Evolutionary conservation across 2,888 invertebrate species (phyloP).

Genomic region (Drosophila colorata): DNA sequence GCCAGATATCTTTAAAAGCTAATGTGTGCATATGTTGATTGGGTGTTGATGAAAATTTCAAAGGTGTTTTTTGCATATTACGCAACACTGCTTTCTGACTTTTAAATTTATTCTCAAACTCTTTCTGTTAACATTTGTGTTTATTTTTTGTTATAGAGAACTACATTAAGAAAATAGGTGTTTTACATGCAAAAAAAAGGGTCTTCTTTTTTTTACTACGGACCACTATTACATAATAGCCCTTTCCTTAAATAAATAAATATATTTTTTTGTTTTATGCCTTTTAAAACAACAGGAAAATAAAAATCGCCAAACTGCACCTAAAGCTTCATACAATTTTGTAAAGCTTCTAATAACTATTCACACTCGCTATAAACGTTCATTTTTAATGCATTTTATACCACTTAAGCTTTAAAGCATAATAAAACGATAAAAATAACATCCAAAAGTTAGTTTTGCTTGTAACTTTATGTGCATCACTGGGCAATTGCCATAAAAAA

Average conservation of each 20-base stretch:
- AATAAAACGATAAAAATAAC: conserved; percentile 12
- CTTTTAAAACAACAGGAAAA: no score
- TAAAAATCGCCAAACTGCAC: no score
- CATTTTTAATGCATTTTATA: not conserved
- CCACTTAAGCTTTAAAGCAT: conserved; percentile 3
- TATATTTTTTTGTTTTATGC: not conserved
- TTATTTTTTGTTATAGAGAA: not conserved
- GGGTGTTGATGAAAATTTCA: conserved; percentile 1
- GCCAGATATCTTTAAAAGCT: not conserved
- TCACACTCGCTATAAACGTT: not conserved
- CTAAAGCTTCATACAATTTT: not conserved
- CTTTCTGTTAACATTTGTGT: not conserved
- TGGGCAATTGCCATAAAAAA: conserved; percentile 24
- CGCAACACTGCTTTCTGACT: not conserved
- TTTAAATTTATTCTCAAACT: not conserved
- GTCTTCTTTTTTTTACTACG: no score
- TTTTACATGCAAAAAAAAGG: no score
- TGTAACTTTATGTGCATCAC: conserved; percentile 28
- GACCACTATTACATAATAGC: no score
- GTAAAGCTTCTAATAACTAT: not conserved
- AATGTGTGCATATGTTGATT: conserved; percentile 1
- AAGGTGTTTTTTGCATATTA: not conserved
- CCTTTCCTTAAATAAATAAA: no score
- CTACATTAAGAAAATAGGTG: not conserved
- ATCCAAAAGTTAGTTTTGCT: conserved; percentile 10